Conservation (phyloP, 2,888 invertebrate genomes). For the Petrolisthes cinctipes region DNA sequence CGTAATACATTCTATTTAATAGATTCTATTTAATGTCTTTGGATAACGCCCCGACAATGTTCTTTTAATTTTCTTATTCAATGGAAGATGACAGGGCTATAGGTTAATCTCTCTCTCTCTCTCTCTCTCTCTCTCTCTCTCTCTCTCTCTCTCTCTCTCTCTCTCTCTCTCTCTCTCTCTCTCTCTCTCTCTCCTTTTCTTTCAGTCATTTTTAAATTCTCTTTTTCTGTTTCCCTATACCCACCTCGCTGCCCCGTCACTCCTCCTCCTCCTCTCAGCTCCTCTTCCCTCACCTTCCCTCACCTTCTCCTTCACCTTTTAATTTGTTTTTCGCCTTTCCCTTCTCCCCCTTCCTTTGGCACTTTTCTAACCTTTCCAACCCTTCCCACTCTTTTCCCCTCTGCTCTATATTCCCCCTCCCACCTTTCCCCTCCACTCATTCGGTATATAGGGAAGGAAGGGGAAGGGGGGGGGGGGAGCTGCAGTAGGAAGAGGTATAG, state of each 20-base stretch:
- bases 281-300: not conserved
- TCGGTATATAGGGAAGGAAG: too few relatives aligned
- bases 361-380: too few relatives aligned
- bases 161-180: not conserved
- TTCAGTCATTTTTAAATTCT: not conserved
- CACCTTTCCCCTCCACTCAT: too few relatives aligned
- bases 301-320: not conserved
- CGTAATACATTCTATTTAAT: not conserved
- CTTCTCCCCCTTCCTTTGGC: too few relatives aligned
- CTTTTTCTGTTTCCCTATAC: not conserved
- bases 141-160: slow-evolving; percentile 9
- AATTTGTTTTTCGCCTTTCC: not conserved
- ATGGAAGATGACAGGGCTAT: not conserved
- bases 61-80: too few relatives aligned
- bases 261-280: too few relatives aligned
- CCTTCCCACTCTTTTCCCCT: too few relatives aligned
- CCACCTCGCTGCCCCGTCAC: not conserved
- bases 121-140: slow-evolving; percentile 7
- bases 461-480: too few relatives aligned
- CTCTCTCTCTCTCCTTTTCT: not conserved
- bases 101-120: too few relatives aligned
- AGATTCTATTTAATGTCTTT: not conserved
- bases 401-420: too few relatives aligned
- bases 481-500: not conserved
- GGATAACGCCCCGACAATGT: too few relatives aligned